phyloP scores from a whole-genome alignment of 2,888 invertebrate species.

The Yponomeuta malinellus region DNA sequence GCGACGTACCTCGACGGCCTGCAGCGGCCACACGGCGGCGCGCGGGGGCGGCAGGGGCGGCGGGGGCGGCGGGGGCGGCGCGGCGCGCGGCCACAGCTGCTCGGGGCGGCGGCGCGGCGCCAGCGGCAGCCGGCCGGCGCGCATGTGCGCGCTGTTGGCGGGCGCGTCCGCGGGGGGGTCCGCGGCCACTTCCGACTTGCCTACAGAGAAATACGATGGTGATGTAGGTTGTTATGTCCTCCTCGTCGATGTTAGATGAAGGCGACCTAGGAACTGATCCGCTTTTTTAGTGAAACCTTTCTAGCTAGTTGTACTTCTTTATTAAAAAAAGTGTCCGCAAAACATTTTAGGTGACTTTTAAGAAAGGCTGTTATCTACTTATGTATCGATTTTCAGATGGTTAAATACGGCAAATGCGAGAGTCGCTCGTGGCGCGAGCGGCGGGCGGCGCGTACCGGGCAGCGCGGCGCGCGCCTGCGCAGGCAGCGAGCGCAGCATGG shows the following conservation, averaged over 20 bases:
- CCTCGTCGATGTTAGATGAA: not conserved
- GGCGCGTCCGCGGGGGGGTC: constrained; percentile 39
- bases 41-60: constrained; percentile 70
- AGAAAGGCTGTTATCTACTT: not conserved
- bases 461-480: constrained; percentile 82
- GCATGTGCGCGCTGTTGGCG: constrained; percentile 61
- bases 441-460: constrained; percentile 35
- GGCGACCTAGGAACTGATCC: not conserved
- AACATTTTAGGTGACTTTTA: not conserved
- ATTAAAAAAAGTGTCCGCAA: not conserved
- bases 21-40: constrained; percentile 39
- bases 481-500: constrained; percentile 91
- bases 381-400: too few species aligned
- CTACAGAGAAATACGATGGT: constrained; percentile 23
- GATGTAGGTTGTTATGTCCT: not conserved
- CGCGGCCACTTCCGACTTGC: constrained; percentile 28
- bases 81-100: constrained; percentile 51
- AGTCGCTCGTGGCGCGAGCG: not conserved
- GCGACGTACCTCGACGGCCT: constrained; percentile 42
- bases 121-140: constrained; percentile 33
- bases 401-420: not conserved
- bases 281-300: not conserved
- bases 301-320: not conserved
- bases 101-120: constrained; percentile 38
- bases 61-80: constrained; percentile 35